Evolutionary conservation across 2,888 invertebrate genomes (phyloP).

Genomic region (Timema cristinae): DNA sequence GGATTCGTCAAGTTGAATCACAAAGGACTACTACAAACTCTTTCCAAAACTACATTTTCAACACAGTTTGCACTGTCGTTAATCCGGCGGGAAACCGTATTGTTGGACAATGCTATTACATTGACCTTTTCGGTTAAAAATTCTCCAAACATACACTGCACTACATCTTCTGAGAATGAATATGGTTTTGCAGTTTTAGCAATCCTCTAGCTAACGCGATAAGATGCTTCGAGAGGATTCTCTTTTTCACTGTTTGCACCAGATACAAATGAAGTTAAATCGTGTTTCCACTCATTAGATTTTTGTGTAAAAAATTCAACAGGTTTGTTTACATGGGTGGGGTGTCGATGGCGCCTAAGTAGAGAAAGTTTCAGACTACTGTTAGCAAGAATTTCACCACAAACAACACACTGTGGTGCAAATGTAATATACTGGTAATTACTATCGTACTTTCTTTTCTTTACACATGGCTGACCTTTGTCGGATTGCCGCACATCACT

Average conservation of each 20-base stretch:
- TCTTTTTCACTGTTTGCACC: not conserved
- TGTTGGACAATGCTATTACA: not conserved
- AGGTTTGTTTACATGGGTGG: not conserved
- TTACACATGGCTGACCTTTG: not conserved
- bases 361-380: not conserved
- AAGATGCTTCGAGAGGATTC: not conserved
- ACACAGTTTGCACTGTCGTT: not conserved
- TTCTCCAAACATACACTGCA: no score
- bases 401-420: not conserved
- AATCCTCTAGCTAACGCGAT: not conserved
- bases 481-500: not conserved
- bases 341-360: not conserved
- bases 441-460: not conserved
- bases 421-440: not conserved
- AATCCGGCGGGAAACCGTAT: not conserved
- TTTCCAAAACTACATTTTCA: not conserved
- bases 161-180: no score
- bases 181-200: no score
- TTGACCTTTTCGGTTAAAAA: not conserved
- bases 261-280: not conserved
- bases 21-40: not conserved
- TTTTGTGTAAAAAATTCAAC: no score
- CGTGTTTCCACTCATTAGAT: not conserved
- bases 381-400: conserved; percentile 6
- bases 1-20: not conserved